Conservation (phyloP, 2,797 vertebrate genomes). For the Acipenser transmontanus region DNA sequence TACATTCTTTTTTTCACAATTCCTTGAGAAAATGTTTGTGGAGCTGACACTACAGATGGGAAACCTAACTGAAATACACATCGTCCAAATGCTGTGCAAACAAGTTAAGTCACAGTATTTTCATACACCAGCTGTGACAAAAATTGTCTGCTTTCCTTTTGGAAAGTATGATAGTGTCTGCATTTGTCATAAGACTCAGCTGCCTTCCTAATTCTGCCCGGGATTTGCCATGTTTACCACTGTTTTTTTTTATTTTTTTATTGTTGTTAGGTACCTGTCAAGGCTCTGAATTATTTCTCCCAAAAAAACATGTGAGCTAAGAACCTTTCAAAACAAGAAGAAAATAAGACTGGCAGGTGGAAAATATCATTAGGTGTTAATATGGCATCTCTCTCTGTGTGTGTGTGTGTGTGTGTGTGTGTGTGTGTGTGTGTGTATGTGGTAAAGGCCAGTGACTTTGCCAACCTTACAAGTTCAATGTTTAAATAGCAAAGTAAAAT, state of each 20-base stretch:
- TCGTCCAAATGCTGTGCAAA: conserved; percentile 42
- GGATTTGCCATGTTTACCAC: conserved; percentile 47
- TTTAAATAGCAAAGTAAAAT: too few species aligned
- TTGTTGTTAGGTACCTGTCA: conserved; percentile 62
- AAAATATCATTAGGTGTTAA: conserved; percentile 36
- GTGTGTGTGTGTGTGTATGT: conserved; percentile 7
- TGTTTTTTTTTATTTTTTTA: conserved; percentile 44
- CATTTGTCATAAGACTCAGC: conserved; percentile 37
- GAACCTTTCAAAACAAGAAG: conserved; percentile 43
- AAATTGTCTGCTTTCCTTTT: conserved; percentile 35
- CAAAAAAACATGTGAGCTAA: conserved; percentile 59
- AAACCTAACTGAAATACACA: conserved; percentile 29
- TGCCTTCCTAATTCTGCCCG: conserved; percentile 41
- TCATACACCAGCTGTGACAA: conserved; percentile 30
- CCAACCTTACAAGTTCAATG: neutral
- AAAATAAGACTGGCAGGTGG: conserved; percentile 32
- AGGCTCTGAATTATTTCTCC: conserved; percentile 41
- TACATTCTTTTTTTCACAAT: conserved; percentile 8
- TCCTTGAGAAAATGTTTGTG: conserved; percentile 24
- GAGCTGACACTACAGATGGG: conserved; percentile 21
- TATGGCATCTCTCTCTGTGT: conserved; percentile 32
- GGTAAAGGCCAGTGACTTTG: neutral
- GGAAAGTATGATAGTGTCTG: conserved; percentile 59
- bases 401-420: neutral
- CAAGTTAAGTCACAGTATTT: conserved; percentile 45